A percentile compares a stretch with the other conserved stretches of the same genome.
These are phyloP conservation scores for Gymnodraco acuticeps DNA, from an alignment of 2,797 vertebrate genomes.

Conservation along the genomic window DNA sequence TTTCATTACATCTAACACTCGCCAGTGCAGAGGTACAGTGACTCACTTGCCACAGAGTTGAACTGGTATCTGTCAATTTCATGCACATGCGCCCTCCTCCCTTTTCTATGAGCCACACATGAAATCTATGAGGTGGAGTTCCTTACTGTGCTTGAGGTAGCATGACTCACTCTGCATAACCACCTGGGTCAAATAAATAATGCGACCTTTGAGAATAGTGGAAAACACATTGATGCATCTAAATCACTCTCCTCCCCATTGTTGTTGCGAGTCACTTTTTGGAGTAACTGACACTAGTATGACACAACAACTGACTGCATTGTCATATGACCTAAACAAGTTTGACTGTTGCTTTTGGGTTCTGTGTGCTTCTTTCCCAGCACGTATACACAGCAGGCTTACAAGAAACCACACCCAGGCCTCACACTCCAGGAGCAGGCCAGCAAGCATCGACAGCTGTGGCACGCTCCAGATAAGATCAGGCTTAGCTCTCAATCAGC, in stretches of 20 bases:
- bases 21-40: constrained; percentile 53
- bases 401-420: constrained; percentile 75
- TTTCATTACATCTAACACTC: constrained; percentile 45
- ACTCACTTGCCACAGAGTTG: constrained; percentile 48
- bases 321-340: constrained; percentile 64
- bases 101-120: constrained; percentile 41
- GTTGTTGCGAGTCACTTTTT: constrained; percentile 14
- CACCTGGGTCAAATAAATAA: constrained; percentile 66
- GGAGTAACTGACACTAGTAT: constrained; percentile 19
- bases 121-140: constrained; percentile 51
- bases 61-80: constrained; percentile 43
- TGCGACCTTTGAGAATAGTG: constrained; percentile 62
- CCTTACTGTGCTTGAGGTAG: constrained; percentile 31
- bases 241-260: constrained; percentile 16
- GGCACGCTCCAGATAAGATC: constrained; percentile 70
- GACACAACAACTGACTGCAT: constrained; percentile 17
- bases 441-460: constrained; percentile 58
- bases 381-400: constrained; percentile 45
- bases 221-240: constrained; percentile 43
- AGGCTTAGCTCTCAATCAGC: constrained; percentile 28
- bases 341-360: constrained; percentile 51
- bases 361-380: constrained; percentile 41
- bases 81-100: constrained; percentile 13
- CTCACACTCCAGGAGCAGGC: constrained; percentile 55
- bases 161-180: constrained; percentile 65